phyloP scores from a whole-genome alignment of 1,140 invertebrate genomes.

The Drosophila athabasca region DNA sequence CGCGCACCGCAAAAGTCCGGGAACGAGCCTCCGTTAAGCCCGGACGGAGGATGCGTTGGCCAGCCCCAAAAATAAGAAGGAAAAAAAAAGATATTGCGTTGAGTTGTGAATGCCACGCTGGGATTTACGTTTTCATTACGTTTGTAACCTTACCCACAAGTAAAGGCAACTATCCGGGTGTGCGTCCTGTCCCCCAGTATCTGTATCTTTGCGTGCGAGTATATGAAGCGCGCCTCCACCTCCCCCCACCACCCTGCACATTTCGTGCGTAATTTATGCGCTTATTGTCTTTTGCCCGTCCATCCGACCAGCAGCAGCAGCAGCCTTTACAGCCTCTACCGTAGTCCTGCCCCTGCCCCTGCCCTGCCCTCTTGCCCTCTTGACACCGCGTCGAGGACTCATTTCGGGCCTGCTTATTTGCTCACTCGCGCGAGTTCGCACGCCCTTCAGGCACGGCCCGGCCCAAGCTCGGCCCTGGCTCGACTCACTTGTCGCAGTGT shows the following conservation, averaged over 20 bases:
- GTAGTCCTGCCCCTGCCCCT: not conserved
- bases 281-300: constrained; percentile 69
- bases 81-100: constrained; percentile 64
- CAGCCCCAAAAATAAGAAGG: constrained; percentile 18
- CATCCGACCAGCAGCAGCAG: constrained; percentile 7
- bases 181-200: constrained; percentile 19
- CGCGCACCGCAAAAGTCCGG: constrained; percentile 34
- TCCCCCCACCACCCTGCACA: constrained; percentile 44
- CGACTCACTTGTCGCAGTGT: constrained; percentile 46
- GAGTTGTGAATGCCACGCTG: constrained; percentile 78
- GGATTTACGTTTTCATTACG: constrained; percentile 82
- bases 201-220: constrained; percentile 16
- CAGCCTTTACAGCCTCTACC: not conserved
- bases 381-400: constrained; percentile 44
- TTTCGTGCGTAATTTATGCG: constrained; percentile 77
- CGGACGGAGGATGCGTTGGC: constrained; percentile 43
- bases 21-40: constrained; percentile 54
- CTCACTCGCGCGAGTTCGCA: constrained; percentile 43
- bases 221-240: constrained; percentile 20
- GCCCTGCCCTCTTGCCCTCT: not conserved
- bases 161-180: constrained; percentile 19
- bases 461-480: constrained; percentile 9
- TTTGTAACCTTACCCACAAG: constrained; percentile 56
- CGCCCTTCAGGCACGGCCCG: constrained; percentile 31
- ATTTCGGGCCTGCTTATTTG: constrained; percentile 56